Base-by-base conservation (phyloP, 2,888 invertebrate species). In the Pasiphila rectangulata region DNA sequence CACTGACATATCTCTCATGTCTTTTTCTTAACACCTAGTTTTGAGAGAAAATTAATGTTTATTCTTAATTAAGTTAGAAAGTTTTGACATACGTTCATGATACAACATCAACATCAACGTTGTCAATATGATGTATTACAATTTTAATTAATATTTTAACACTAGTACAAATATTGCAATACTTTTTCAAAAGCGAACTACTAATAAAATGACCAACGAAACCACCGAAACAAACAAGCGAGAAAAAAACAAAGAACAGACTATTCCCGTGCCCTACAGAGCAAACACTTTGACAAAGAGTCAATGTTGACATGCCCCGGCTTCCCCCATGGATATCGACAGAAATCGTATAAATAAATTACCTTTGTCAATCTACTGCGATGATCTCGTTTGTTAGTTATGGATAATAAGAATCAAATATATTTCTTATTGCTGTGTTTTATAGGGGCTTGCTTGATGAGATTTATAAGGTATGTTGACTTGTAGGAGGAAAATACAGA, bases 281-380 rank as follows among this genome's bases (percentile, higher is more conserved):
- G 71, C 75, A 86, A 85, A 86, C 83, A 84, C 73, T 80, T 78
- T 78, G 77, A 83, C 79, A 77, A 66, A 67, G 73, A 81, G 82
- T 77, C 80, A 82, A 84, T 86, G 79, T 87, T 86, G 78, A 83
- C 79, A 67, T 67, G 66, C 63, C 64, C 64, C 16, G 65, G 61
- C 52, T 53, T 75, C 74, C 77, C 45, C 45, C 38, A 45, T 44
- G 58, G 63, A 67, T 63, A 64, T 67, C 72, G 74, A 70, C 78
- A 78, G 79, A 75, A 81, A 84, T 80, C 80, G 74, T 67, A 82
- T 84, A 83, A 84, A 85, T 86, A 85, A 83, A 85, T 84, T 83
- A 84, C 77, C 72, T 73, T 67, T 79, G 82, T 79, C 84, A 84
- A 81, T 82, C 77, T 75, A 64, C 49, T 44, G 44, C 63, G 63